A percentile compares a stretch with the other conserved stretches of the same genome.
Evolutionary conservation across 2,888 invertebrate genomes (phyloP).

Genomic region (Charanyca ferruginea): DNA sequence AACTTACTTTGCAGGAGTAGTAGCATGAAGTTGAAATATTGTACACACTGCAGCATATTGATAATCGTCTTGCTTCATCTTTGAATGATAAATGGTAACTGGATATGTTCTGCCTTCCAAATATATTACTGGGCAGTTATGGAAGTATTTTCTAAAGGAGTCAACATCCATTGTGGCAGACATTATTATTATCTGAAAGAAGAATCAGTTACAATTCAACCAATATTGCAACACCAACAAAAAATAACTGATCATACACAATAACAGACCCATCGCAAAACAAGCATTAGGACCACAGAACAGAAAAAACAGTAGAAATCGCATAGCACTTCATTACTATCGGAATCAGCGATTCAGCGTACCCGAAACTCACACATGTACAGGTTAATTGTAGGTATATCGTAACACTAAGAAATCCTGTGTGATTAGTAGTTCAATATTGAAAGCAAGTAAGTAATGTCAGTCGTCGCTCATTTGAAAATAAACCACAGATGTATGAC

Average conservation of each 20-base stretch:
- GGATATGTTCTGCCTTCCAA: slow-evolving; percentile 97
- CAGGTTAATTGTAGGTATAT: too few relatives aligned
- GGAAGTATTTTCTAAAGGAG: slow-evolving; percentile 97
- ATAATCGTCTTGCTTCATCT: slow-evolving; percentile 95
- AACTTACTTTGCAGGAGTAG: slow-evolving; percentile 95
- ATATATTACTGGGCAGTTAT: slow-evolving; percentile 96
- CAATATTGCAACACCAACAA: background rate
- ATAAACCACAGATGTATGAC: too few relatives aligned
- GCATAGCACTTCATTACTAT: too few relatives aligned
- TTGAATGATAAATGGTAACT: slow-evolving; percentile 94
- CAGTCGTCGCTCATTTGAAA: too few relatives aligned
- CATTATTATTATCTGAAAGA: slow-evolving; percentile 94
- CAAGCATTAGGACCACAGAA: too few relatives aligned
- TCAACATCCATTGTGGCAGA: slow-evolving; percentile 99
- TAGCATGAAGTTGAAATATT: slow-evolving; percentile 96
- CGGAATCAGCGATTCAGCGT: too few relatives aligned
- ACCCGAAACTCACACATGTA: too few relatives aligned
- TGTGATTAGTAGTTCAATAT: too few relatives aligned
- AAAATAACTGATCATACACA: background rate
- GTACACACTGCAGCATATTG: slow-evolving; percentile 96
- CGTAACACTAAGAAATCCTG: too few relatives aligned
- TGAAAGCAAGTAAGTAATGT: too few relatives aligned
- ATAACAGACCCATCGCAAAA: background rate
- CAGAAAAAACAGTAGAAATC: too few relatives aligned
- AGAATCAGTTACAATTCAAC: slow-evolving; percentile 3